These are phyloP conservation scores for Diaprepes abbreviatus DNA, from an alignment of 2,888 invertebrate genomes.

Conservation along the genomic window DNA sequence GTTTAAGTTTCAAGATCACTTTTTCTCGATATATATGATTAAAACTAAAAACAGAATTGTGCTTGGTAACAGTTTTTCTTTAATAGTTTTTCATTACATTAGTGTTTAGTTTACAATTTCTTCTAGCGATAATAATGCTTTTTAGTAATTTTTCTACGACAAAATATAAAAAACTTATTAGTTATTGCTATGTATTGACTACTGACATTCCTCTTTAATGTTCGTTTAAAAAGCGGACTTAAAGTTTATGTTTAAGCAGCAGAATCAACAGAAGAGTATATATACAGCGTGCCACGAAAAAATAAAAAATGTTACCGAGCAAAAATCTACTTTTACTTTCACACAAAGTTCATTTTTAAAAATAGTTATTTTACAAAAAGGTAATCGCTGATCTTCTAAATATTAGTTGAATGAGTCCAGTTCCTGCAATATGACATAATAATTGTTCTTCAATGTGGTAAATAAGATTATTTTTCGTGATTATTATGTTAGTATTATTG, in stretches of 20 bases:
- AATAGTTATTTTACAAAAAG: constrained; percentile 18
- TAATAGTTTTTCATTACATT: too few relatives aligned
- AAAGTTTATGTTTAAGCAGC: too few relatives aligned
- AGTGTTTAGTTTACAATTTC: too few relatives aligned
- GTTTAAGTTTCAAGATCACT: constrained; percentile 15
- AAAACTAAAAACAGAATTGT: constrained; percentile 7
- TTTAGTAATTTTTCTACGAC: too few relatives aligned
- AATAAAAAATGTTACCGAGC: constrained; percentile 4
- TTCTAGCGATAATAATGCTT: too few relatives aligned
- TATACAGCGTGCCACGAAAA: too few relatives aligned
- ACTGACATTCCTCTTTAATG: too few relatives aligned
- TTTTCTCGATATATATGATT: constrained; percentile 13
- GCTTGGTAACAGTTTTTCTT: neutral
- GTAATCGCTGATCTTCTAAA: constrained; percentile 6
- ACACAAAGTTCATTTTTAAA: constrained; percentile 19
- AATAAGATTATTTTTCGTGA: neutral
- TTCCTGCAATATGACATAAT: constrained; percentile 37
- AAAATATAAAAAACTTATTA: too few relatives aligned
- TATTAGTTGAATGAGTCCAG: constrained; percentile 40
- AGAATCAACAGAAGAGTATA: too few relatives aligned
- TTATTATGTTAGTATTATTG: too few relatives aligned
- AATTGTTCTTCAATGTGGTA: constrained; percentile 3
- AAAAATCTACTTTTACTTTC: neutral
- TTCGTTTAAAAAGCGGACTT: too few relatives aligned
- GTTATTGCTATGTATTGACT: too few relatives aligned